Evolutionary conservation across 2,113 vertebrate genomes (phyloP), one percentile per base, ranked within the genome.

Genomic region (Myrmophylax atrothorax): DNA sequence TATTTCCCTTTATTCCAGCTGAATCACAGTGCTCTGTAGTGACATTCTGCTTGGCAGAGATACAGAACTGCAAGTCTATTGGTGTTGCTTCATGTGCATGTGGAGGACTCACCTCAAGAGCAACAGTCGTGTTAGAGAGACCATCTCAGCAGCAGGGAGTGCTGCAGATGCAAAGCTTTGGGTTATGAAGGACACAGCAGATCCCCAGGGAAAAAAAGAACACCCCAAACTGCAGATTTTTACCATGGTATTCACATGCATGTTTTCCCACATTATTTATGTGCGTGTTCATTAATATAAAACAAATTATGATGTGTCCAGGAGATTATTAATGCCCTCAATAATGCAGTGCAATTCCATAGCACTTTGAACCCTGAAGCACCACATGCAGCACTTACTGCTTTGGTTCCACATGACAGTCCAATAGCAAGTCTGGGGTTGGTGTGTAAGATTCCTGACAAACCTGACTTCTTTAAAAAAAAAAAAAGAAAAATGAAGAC

Each of bases 1-100:
- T 49, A 53, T 90, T 86, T 87, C 72, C 29, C 63, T 91, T 88
- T 67, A 67, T 63, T 88, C 44, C 44, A 10, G 3, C 33, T 63
- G 35, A 91, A 91, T 12, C 22, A 31, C 6, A 35, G n/a, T 13
- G 18, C 1, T 3, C 40, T 62, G 38, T 50, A 85, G 59, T 62
- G 74, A 85, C 1, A 0, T 73, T 79, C 53, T 29, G 46, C 60
- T 73, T 70, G 67, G 67, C 79, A 95, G 44, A 77, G 55, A 38
- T 7, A 82, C 15, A 62, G 40, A 79, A 62, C n/a, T 40, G 42
- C 18, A 68, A 75, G 23, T 23, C 66, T 82, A 29, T 40, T 69
- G 0, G 0, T 14, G 25, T 40, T 66, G 49, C 50, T 86, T 44
- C 29, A 33, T 5, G 12, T 1, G 2, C 11, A n/a, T 3, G 35